These are phyloP conservation scores for Gryllus bimaculatus DNA, from an alignment of 1,140 invertebrate genomes.

Conservation along the genomic window DNA sequence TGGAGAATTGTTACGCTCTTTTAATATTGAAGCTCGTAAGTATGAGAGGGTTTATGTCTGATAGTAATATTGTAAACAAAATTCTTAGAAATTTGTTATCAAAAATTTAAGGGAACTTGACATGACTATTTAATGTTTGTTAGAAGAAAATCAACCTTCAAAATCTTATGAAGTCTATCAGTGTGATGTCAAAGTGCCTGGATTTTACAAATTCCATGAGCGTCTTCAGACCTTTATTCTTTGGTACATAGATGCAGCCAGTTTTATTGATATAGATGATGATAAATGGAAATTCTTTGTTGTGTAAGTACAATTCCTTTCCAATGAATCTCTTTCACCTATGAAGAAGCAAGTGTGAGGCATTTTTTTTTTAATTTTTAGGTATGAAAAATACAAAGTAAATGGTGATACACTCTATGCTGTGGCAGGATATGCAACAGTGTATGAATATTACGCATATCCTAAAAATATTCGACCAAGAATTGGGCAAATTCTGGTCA, in stretches of 20 bases:
- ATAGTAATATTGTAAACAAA: not conserved
- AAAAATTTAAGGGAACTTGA: not conserved
- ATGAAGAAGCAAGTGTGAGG: not conserved
- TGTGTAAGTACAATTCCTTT: conserved; percentile 51
- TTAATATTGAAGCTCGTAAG: conserved; percentile 31
- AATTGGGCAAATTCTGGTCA: conserved; percentile 81
- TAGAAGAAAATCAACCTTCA: not conserved
- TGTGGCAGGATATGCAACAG: conserved; percentile 77
- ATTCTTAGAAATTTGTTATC: not conserved
- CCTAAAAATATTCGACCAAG: conserved; percentile 75
- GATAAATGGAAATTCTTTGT: conserved; percentile 86
- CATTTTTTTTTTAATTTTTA: conserved; percentile 32
- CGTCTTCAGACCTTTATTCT: conserved; percentile 84
- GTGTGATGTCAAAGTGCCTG: conserved; percentile 53
- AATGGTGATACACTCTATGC: conserved; percentile 58
- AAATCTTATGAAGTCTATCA: conserved; percentile 55
- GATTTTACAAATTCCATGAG: conserved; percentile 71
- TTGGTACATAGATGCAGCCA: conserved; percentile 92
- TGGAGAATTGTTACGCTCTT: conserved; percentile 56
- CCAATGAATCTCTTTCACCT: not conserved
- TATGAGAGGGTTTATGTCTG: not conserved
- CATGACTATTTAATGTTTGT: not conserved
- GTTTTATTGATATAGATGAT: conserved; percentile 87
- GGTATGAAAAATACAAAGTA: conserved; percentile 70
- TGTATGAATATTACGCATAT: conserved; percentile 93